Conservation (phyloP, 2,888 invertebrate species). For the Drymonia ruficornis region DNA sequence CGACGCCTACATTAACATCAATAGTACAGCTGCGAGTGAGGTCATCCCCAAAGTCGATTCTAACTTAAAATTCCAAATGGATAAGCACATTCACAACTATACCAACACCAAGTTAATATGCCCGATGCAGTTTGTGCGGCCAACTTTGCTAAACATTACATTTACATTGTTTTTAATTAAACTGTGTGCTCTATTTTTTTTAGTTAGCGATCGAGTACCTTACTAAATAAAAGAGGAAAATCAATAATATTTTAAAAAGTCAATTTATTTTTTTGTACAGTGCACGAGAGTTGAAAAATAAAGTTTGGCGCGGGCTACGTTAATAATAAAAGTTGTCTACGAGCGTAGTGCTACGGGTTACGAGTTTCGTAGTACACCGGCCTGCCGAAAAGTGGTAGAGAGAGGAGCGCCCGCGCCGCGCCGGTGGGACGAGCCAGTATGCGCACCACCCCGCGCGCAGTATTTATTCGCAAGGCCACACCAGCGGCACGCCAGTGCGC, state of each 20-base stretch:
- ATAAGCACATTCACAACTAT: conserved; percentile 27
- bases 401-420: conserved; percentile 66
- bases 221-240: too few relatives aligned
- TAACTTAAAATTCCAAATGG: conserved; percentile 45
- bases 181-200: too few relatives aligned
- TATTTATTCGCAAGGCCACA: conserved; percentile 85
- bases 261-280: too few relatives aligned
- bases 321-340: conserved; percentile 52
- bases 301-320: conserved; percentile 7
- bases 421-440: conserved; percentile 72
- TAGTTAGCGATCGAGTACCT: too few relatives aligned
- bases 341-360: conserved; percentile 60
- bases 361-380: conserved; percentile 40
- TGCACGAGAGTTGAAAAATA: conserved; percentile 4
- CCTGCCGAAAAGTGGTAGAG: conserved; percentile 66
- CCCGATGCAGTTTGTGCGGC: not conserved
- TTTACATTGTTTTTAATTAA: not conserved
- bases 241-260: too few relatives aligned
- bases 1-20: conserved; percentile 49
- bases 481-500: conserved; percentile 79
- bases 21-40: conserved; percentile 44
- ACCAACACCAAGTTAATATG: not conserved
- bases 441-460: conserved; percentile 66
- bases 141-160: not conserved
- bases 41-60: conserved; percentile 48